Evolutionary conservation across 2,888 invertebrate genomes (phyloP), one percentile per base, ranked within the genome.

Genomic region (Biston stratarius): DNA sequence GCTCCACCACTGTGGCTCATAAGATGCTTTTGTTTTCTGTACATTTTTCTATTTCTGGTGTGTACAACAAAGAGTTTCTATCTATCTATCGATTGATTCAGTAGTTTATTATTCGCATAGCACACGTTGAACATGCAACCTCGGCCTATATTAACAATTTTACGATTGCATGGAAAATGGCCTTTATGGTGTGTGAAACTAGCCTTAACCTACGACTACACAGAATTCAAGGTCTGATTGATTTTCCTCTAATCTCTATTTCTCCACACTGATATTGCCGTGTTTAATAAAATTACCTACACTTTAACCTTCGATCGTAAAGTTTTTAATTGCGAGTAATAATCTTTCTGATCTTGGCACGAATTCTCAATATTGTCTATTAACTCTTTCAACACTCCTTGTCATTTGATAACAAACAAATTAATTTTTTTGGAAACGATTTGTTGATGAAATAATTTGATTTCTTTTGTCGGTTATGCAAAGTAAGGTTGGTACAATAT

Each of bases 81-180:
- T 24, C 24, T 24, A 24, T 24, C 24, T 24, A 69, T 58, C 67
- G 61, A 72, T 71, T 63, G 67, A 75, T 69, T 67, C 65, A 67
- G 63, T 52, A 61, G 64, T 65, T 74, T 77, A 74, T 73, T 74
- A 77, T 77, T 75, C 73, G 77, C 78, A 74, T 73, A 69, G 70
- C 73, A 72, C 72, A 73, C 60, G 61, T 47, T 70, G 69, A 12
- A 65, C 62, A 51, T 64, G 70, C 72, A 78, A 71, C 82, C 82
- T 81, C 79, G 83, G 72, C 82, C 83, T 76, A 71, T 75, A 69
- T 82, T 71, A 67, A 68, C 74, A 71, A 75, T 79, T 82, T 80
- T 77, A 77, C 74, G 74, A 69, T 71, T 69, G 67, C 59, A 71
- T 56, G 67, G 61, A 72, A 67, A 73, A 68, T 59, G 57, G 52